Evolutionary conservation across 2,113 vertebrate genomes (phyloP), one percentile per base, ranked within the genome.

Genomic region (Aspiorhynchus laticeps): DNA sequence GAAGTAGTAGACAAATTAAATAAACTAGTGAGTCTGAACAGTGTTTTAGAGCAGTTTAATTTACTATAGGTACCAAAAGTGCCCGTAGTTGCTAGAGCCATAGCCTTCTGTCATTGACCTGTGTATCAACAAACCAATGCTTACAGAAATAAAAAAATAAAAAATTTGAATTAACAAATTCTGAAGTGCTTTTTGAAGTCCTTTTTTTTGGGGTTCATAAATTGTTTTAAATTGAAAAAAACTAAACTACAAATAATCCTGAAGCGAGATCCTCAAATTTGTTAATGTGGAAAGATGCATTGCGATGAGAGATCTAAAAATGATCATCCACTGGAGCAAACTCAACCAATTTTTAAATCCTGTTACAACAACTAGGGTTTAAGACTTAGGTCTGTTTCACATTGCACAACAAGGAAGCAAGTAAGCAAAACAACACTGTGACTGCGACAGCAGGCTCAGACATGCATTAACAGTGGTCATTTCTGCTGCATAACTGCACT

Each of bases 21-120:
- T 43, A 41, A 74, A 26, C 24, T 43, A 74, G 21, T 74, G 71
- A 74, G 38, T 74, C 38, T 74, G 71, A 74, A 74, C 71, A 74
- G 71, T 74, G 36, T n/a, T 73, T 41, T 41, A 41, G 36, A 21
- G 33, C 19, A 43, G 10, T 74, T 38, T 41, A 1, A 73, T 41
- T 73, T 53, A 1, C 67, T 21, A 73, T 21, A 33, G 33, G 31
- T 33, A 10, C 63, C 67, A 71, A 61, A 24, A 61, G 59, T n/a
- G 59, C 5, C 5, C 5, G 19, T 51, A 17, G 48, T 51, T 6
- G 48, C 48, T 6, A 8, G 26, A 31, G 61, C 10, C 11, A 65
- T 5, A 63, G 19, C 53, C 3, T 63, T 63, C n/a, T 63, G 10
- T 63, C 11, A 63, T 63, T 63, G 11, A 26, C n/a, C 61, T 63